Percentiles rank a stretch among this genome's conserved stretches.
Evolutionary conservation across 2,113 vertebrate genomes (phyloP).

Genomic region (Alligator sinensis): DNA sequence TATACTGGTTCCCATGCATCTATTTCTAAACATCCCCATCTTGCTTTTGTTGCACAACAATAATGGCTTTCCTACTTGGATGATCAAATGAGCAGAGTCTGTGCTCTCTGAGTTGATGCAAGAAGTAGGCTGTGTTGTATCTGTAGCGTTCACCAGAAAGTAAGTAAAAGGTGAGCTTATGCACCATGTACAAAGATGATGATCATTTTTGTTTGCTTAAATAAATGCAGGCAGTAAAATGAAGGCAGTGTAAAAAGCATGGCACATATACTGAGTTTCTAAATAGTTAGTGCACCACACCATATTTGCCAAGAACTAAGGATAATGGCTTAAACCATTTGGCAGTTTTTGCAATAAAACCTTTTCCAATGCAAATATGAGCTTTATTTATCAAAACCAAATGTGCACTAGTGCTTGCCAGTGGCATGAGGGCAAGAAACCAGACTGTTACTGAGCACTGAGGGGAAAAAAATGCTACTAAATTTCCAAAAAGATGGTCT

Average conservation of each 20-base stretch:
- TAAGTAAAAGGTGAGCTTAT: background rate
- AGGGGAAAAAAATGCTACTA: background rate
- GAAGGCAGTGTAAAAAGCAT: background rate
- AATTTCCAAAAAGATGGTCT: background rate
- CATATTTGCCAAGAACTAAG: background rate
- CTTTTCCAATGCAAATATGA: background rate
- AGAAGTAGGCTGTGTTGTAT: background rate
- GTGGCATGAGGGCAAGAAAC: background rate
- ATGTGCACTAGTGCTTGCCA: background rate
- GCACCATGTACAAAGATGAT: background rate
- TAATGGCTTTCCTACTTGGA: background rate
- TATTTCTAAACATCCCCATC: background rate
- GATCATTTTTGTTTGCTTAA: background rate
- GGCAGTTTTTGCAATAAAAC: background rate
- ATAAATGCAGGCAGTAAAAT: background rate
- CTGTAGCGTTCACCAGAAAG: background rate
- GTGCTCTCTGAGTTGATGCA: background rate
- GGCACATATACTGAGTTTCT: background rate
- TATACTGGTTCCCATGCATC: background rate
- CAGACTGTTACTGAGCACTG: background rate
- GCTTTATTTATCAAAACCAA: background rate
- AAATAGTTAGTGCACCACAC: background rate
- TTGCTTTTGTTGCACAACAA: fast-evolving
- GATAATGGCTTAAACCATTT: background rate
- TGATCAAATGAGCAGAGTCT: background rate